Evolutionary conservation across 2,797 vertebrate genomes (phyloP), one percentile per base, ranked within the genome.

Genomic region (Liparis tanakae): DNA sequence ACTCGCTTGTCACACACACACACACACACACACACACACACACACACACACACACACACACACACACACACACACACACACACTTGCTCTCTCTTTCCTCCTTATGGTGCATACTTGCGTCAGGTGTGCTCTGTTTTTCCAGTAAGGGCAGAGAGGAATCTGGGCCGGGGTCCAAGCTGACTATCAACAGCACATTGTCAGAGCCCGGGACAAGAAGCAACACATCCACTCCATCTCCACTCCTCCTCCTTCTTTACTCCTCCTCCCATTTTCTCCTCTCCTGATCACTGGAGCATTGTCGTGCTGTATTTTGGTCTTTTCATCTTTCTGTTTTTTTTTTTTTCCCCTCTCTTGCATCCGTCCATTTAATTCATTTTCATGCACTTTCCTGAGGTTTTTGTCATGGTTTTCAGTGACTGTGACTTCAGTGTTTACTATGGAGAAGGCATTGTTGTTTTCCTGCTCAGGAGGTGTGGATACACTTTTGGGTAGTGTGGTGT

Each of bases 61-160:
- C 62, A n/a, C 70, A 14, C 72, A 48, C 68, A 68, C 70, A 62
- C 68, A 61, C 46, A 39, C 53, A 65, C 67, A 67, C 78, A 72
- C 83, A 54, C 79, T 58, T 59, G 71, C 69, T 60, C 75, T 78
- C 62, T 73, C 88, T 88, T 78, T 58, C 62, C 75, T 78, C 62
- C 74, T 89, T 88, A 88, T 72, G 78, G 73, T 88, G 83, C 92
- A 90, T 93, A 86, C 84, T 92, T 89, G 81, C 89, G 91, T 94
- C 94, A 94, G 94, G 93, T 94, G 93, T 93, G 92, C 90, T 90
- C 80, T 93, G 92, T 94, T 95, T 93, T 94, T 93, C 90, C 85
- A 91, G 89, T 88, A 89, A 70, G 90, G 59, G 84, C 72, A 91
- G 82, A 88, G 86, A 93, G 91, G 93, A 94, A 94, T 94, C 87